Conservation (phyloP, 2,113 vertebrate genomes). For the Myodes glareolus region DNA sequence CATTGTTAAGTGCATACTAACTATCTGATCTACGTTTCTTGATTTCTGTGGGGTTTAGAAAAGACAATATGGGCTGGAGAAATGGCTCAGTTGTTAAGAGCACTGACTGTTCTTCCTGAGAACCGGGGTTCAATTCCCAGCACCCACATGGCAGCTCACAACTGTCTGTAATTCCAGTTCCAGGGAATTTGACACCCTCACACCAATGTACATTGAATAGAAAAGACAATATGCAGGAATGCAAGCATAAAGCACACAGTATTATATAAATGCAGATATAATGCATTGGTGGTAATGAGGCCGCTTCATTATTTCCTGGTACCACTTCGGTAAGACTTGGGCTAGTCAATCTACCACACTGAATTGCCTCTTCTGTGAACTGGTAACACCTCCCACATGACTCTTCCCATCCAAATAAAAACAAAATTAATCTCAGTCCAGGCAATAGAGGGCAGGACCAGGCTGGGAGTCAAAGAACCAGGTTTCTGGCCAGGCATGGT, state of each 20-base stretch:
- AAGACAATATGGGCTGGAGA: not conserved
- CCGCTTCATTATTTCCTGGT: not conserved
- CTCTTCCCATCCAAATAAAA: conserved; percentile 40
- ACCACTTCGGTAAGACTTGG: not conserved
- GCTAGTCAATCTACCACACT: not conserved
- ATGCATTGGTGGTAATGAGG: not conserved
- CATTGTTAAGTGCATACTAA: not conserved
- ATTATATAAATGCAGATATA: not conserved
- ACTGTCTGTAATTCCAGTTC: not conserved
- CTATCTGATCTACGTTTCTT: not conserved
- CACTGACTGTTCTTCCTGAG: not conserved
- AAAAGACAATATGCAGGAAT: not conserved
- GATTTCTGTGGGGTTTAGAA: not conserved
- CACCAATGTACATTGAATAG: not conserved
- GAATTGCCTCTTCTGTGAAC: not conserved
- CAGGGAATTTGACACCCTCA: not conserved
- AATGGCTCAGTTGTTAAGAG: not conserved
- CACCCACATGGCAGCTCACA: not conserved
- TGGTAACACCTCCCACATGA: not conserved
- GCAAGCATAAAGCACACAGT: not conserved
- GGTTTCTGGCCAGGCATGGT: not conserved
- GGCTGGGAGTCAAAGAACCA: not conserved
- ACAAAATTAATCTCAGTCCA: not conserved
- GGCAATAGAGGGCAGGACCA: not conserved
- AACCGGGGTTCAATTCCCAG: not conserved